Percentiles rank a stretch among this genome's conserved stretches.
phyloP scores from a whole-genome alignment of 1,140 invertebrate species.

The Carposina sasakii region DNA sequence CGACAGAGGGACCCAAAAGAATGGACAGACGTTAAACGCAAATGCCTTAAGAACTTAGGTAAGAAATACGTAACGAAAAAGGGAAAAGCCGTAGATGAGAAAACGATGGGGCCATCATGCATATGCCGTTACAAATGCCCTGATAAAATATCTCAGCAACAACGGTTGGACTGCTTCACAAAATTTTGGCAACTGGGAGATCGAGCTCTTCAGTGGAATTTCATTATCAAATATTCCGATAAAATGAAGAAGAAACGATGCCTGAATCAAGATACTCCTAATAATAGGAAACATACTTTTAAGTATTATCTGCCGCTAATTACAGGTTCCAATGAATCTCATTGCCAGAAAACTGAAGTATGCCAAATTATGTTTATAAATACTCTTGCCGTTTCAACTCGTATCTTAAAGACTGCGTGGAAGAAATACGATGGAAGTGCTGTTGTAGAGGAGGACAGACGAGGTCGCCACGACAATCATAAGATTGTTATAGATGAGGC shows the following conservation, averaged over 20 bases:
- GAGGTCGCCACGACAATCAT: slow-evolving; percentile 16
- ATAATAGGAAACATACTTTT: slow-evolving; percentile 14
- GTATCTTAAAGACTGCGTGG: slow-evolving; percentile 19
- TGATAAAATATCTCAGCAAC: neutral
- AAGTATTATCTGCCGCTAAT: slow-evolving; percentile 15
- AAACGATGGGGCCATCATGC: too few relatives aligned
- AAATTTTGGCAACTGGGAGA: slow-evolving; percentile 20
- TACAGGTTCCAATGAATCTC: too few relatives aligned
- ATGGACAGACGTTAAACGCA: too few relatives aligned
- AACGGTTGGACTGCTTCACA: slow-evolving; percentile 6
- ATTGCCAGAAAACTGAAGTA: slow-evolving; percentile 13
- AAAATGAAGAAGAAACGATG: too few relatives aligned
- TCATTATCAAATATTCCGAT: slow-evolving; percentile 13
- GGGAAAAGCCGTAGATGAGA: neutral
- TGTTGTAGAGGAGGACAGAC: slow-evolving; percentile 14
- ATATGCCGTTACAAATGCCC: slow-evolving; percentile 1
- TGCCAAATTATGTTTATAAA: slow-evolving; percentile 24
- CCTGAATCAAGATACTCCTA: too few relatives aligned
- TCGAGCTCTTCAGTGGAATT: slow-evolving; percentile 12
- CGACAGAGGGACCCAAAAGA: too few relatives aligned
- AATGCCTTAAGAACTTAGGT: too few relatives aligned
- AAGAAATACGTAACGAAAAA: too few relatives aligned
- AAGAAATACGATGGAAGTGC: slow-evolving; percentile 17
- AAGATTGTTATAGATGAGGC: slow-evolving; percentile 16
- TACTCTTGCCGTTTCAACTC: slow-evolving; percentile 12